Evolutionary conservation across 1,140 invertebrate species (phyloP), one percentile per base, ranked within the genome.

Genomic region (Venturia canescens): DNA sequence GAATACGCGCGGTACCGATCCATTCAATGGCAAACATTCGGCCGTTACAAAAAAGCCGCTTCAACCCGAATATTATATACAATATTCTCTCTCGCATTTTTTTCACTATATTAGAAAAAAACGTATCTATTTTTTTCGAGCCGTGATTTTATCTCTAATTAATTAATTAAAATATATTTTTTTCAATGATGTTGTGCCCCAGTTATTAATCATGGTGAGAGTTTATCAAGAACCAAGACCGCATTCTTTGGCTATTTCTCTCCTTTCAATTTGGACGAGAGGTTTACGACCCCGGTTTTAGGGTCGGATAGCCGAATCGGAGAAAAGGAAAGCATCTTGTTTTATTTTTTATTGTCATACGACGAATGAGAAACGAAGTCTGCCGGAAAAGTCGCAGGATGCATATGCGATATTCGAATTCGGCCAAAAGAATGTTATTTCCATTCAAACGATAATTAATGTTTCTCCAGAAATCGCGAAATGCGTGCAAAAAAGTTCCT

Each of bases 151-250:
- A 50, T 50, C 18, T 50, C 48, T 13, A 11, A n/a, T n/a, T n/a
- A 50, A 16, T 50, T 18, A 50, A 7, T 50, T 11, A 18, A 50
- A n/a, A n/a, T n/a, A n/a, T n/a, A 50, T 16, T 50, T 3, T 7
- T 50, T 50, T 50, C 48, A 50, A 50, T 3, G 48, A 16, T 16
- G 2, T 21, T 34, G 31, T 83, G 66, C 79, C 83, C 76, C 80
- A 66, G 75, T 70, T 21, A 67, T 38, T 38, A 34, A 31, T 38
- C 31, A 31, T 38, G 18, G 31, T 21, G 69, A 38, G 69, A 38
- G 71, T 76, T 27, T 66, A 34, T 63, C 75, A 63, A 80, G 74
- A 83, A 81, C 60, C 69, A 48, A 81, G 80, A 82, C 84, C 84
- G 82, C 83, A 85, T 85, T 84, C 81, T 71, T 82, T 34, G 72